Percentiles rank a stretch among this genome's conserved stretches.
Conservation (phyloP, 2,113 vertebrate species). For the Oryzias melastigma region DNA sequence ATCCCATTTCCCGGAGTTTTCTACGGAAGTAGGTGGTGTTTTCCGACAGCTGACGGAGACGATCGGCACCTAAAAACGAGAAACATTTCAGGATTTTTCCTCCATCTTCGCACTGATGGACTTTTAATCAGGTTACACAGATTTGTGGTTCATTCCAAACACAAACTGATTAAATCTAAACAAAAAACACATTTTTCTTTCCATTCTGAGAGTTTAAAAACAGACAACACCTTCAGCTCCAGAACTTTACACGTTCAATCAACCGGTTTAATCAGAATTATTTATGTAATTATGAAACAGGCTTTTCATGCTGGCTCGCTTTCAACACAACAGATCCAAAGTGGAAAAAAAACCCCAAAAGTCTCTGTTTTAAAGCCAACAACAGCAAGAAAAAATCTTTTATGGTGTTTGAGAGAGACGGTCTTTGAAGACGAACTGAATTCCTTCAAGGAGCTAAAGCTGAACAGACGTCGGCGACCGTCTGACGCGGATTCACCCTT, state of each 20-base stretch:
- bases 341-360: background rate
- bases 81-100: too few species aligned
- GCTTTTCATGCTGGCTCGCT: background rate
- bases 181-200: too few species aligned
- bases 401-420: conserved; percentile 3
- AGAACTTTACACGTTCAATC: too few species aligned
- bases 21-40: conserved; percentile 93
- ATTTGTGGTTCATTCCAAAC: too few species aligned
- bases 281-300: background rate
- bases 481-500: conserved; percentile 23
- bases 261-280: too few species aligned
- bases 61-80: conserved; percentile 78
- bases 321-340: background rate
- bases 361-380: background rate
- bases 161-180: too few species aligned
- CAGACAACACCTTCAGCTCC: too few species aligned
- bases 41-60: conserved; percentile 87
- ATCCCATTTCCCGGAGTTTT: conserved; percentile 88
- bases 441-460: conserved; percentile 31
- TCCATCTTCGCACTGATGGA: too few species aligned
- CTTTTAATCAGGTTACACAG: too few species aligned
- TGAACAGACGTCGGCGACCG: conserved; percentile 45
- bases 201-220: too few species aligned
- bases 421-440: conserved; percentile 36
- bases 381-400: background rate